Evolutionary conservation across 2,797 vertebrate species (phyloP).

Genomic region (Gymnoscopelus braueri): DNA sequence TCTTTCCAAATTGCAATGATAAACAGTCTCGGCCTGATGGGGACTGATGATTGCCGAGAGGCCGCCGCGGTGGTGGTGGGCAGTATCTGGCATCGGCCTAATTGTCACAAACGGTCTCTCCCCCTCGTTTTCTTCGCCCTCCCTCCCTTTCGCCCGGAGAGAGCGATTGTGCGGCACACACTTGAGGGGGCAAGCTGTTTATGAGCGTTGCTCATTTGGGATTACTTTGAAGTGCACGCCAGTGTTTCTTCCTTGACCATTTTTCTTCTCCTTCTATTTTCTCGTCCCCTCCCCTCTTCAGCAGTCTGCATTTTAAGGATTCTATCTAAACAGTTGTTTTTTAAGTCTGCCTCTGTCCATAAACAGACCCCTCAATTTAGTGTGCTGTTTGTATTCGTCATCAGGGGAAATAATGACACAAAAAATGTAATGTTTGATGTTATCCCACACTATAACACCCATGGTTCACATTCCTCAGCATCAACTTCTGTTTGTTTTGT

Average conservation of each 20-base stretch:
- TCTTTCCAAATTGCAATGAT: slow-evolving; percentile 84
- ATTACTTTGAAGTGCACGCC: slow-evolving; percentile 80
- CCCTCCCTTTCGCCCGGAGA: slow-evolving; percentile 27
- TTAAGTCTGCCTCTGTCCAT: slow-evolving; percentile 45
- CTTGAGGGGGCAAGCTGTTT: slow-evolving; percentile 76
- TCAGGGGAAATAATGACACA: slow-evolving; percentile 40
- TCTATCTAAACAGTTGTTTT: slow-evolving; percentile 72
- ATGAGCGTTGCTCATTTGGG: slow-evolving; percentile 71
- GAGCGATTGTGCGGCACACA: slow-evolving; percentile 71
- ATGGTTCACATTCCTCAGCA: slow-evolving; percentile 3
- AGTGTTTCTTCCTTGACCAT: slow-evolving; percentile 70
- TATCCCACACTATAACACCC: slow-evolving; percentile 33
- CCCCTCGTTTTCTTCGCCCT: slow-evolving; percentile 66
- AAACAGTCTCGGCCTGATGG: slow-evolving; percentile 81
- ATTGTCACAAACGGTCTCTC: slow-evolving; percentile 83
- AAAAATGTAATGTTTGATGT: slow-evolving; percentile 36
- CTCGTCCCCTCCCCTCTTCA: slow-evolving; percentile 14
- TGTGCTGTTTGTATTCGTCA: slow-evolving; percentile 60
- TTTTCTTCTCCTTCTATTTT: slow-evolving; percentile 10
- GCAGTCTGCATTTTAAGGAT: slow-evolving; percentile 64
- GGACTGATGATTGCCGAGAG: slow-evolving; percentile 74
- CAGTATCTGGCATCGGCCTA: slow-evolving; percentile 86
- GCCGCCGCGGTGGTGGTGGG: slow-evolving; percentile 39
- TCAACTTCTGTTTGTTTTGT: neutral
- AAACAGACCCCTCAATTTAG: slow-evolving; percentile 58